Evolutionary conservation across 1,140 invertebrate genomes (phyloP), one percentile per base, ranked within the genome.

Genomic region (Mizuhopecten yessoensis): DNA sequence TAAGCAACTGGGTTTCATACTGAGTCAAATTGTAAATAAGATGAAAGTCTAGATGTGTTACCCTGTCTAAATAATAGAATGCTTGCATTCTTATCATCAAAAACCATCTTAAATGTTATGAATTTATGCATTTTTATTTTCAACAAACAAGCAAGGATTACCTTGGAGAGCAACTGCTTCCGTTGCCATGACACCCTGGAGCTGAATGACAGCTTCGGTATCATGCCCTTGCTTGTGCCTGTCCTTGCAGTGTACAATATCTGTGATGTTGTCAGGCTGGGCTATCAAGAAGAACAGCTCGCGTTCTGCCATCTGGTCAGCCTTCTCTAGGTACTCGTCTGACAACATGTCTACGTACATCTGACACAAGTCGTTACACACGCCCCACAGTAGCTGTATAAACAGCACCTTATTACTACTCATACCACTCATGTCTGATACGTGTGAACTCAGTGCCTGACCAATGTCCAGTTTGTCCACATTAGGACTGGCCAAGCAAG

Each of bases 211-310:
- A 20, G 42, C 88, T 34, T 91, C 88, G 33, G 86, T 88, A 33
- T 91, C 88, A 10, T 34, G 39, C 5, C 23, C 29, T 33, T 33
- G 15, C 33, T 88, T 87, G 75, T 88, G 34, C 17, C 34, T 87
- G n/a, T 89, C 45, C 87, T 90, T 89, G 34, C 87, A 92, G 1
- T 49, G 86, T 29, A 93, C 94, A 15, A 97, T 96, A 90, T 97
- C 97, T 0, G 97, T 96, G 89, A 97, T 97, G 39, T 98, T 97
- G 87, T 98, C 97, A 1, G 97, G 97, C 91, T 97, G 97, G 0
- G 97, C 97, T 2, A 97, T 97, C 7, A 98, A 94, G 42, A 98
- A 97, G 89, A 98, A 98, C 1, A 98, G 97, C 11, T 97, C 97
- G 89, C 97, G 97, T 89, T 97, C 97, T 0, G 97, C 96, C 91